These are phyloP conservation scores for Drosophila pseudotakahashii DNA, from an alignment of 2,888 invertebrate species.

Conservation along the genomic window DNA sequence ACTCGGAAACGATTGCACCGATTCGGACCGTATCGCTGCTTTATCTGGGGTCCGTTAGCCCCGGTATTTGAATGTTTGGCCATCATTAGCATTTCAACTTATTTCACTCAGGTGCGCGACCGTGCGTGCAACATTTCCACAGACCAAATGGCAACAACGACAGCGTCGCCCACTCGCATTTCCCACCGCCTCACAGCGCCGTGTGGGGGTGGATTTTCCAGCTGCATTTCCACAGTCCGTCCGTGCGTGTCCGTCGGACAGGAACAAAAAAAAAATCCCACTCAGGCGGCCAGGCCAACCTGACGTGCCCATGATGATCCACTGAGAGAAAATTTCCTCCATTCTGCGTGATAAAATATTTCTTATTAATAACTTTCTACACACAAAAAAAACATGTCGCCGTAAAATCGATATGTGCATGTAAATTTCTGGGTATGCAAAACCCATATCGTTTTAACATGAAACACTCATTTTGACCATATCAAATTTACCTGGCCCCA, in stretches of 20 bases:
- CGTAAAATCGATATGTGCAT: too few species aligned
- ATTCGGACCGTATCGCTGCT: not conserved
- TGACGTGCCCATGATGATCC: conserved; percentile 29
- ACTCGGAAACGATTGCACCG: not conserved
- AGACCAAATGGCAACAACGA: conserved; percentile 42
- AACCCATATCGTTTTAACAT: too few species aligned
- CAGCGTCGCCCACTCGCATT: conserved; percentile 9
- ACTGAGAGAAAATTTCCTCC: not conserved
- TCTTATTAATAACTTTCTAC: too few species aligned
- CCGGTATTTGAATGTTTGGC: conserved; percentile 58
- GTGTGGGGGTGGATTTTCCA: conserved; percentile 21
- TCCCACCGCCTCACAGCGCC: not conserved
- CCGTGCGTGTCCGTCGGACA: conserved; percentile 66
- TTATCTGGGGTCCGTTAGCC: conserved; percentile 13
- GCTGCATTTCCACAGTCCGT: conserved; percentile 70
- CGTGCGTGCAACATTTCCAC: conserved; percentile 71
- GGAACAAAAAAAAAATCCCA: conserved; percentile 8
- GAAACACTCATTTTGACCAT: too few species aligned
- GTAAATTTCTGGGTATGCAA: too few species aligned
- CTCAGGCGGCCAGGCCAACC: conserved; percentile 2
- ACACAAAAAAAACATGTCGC: too few species aligned
- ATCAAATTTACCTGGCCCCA: too few species aligned
- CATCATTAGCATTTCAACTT: conserved; percentile 78
- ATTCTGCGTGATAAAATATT: too few species aligned
- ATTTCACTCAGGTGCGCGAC: conserved; percentile 66